phyloP scores from a whole-genome alignment of 1,140 invertebrate genomes.

The Vanessa atalanta region DNA sequence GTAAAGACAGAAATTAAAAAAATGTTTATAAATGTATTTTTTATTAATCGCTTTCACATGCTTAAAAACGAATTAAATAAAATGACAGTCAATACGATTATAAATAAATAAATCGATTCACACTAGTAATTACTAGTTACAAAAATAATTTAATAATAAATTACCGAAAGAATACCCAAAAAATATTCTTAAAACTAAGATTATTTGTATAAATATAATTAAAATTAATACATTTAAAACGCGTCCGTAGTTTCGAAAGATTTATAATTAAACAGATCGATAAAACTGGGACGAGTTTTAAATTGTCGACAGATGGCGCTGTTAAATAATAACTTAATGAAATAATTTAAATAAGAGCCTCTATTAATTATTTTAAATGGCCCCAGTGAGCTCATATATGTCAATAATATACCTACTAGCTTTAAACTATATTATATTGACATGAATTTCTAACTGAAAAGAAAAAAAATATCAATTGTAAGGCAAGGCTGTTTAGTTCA shows the following conservation, averaged over 20 bases:
- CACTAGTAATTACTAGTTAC: too few relatives aligned
- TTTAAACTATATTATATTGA: too few relatives aligned
- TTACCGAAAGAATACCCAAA: conserved; percentile 6
- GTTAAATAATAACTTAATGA: conserved; percentile 11
- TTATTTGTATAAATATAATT: conserved; percentile 14
- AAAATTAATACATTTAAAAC: conserved; percentile 24
- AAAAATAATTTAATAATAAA: conserved; percentile 1
- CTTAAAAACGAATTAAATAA: conserved; percentile 15
- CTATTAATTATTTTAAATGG: conserved; percentile 9
- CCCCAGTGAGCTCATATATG: conserved; percentile 13
- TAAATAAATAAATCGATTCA: conserved; percentile 5
- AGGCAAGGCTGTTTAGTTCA: too few relatives aligned
- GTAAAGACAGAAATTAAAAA: background rate
- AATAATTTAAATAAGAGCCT: conserved; percentile 24
- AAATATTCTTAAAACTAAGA: background rate
- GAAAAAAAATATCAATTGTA: too few relatives aligned
- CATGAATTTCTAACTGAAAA: too few relatives aligned
- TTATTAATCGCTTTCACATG: conserved; percentile 24
- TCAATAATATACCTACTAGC: background rate
- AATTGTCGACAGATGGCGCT: conserved; percentile 33
- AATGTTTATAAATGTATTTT: background rate
- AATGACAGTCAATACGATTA: conserved; percentile 5
- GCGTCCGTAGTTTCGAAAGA: conserved; percentile 21
- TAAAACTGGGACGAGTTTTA: conserved; percentile 33
- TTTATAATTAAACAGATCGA: conserved; percentile 15